Conservation (phyloP, 2,797 vertebrate genomes). For the Channa striata region DNA sequence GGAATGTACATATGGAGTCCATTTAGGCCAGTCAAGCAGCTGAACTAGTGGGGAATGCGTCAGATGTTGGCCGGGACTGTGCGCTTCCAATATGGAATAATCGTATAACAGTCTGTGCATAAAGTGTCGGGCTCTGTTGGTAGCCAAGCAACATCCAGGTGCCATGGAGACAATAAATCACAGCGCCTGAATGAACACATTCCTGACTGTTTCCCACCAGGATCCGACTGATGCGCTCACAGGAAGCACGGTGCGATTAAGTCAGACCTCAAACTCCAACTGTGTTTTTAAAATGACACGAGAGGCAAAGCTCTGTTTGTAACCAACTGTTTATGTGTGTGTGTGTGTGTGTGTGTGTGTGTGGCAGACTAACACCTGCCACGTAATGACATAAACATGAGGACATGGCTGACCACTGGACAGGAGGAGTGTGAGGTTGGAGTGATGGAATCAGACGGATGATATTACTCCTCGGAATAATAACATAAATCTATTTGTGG, state of each 20-base stretch:
- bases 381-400: constrained; percentile 45
- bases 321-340: too few relatives aligned
- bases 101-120: constrained; percentile 49
- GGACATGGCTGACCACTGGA: not conserved
- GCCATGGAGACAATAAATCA: constrained; percentile 16
- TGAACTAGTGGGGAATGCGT: constrained; percentile 62
- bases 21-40: constrained; percentile 78
- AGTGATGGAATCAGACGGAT: too few relatives aligned
- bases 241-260: too few relatives aligned
- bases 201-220: constrained; percentile 10
- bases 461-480: too few relatives aligned
- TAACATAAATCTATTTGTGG: too few relatives aligned
- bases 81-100: constrained; percentile 19
- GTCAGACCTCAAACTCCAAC: not conserved
- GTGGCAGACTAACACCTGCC: constrained; percentile 40
- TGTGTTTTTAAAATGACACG: not conserved
- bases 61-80: constrained; percentile 40
- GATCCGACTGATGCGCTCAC: not conserved
- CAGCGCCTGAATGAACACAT: constrained; percentile 39
- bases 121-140: not conserved
- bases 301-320: too few relatives aligned
- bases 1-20: constrained; percentile 84
- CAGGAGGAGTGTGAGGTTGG: constrained; percentile 6
- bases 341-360: too few relatives aligned
- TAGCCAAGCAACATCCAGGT: constrained; percentile 18